Conservation (phyloP, 2,797 vertebrate genomes). For the Caiman crocodilus region DNA sequence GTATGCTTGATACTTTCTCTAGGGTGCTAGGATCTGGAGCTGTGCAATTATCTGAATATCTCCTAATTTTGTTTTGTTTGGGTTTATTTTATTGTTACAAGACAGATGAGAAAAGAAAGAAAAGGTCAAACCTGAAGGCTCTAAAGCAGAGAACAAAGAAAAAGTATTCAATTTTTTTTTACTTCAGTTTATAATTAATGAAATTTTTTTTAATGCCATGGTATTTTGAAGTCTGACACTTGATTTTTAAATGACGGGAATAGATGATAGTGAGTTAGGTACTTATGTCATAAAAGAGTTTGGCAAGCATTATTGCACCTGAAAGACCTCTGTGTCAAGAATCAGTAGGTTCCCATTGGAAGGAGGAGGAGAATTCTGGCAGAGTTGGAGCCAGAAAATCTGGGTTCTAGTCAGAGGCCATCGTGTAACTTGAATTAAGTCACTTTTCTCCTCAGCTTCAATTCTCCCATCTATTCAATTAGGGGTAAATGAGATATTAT, state of each 20-base stretch:
- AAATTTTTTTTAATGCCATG: not conserved
- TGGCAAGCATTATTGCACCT: not conserved
- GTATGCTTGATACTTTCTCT: not conserved
- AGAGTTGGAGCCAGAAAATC: not conserved
- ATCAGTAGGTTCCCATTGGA: not conserved
- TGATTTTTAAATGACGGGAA: not conserved
- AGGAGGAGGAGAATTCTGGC: not conserved
- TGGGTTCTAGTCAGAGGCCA: not conserved
- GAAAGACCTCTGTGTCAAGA: not conserved
- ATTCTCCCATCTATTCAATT: not conserved
- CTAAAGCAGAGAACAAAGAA: not conserved
- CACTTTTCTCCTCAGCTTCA: not conserved
- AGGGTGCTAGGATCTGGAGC: not conserved
- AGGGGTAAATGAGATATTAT: not conserved
- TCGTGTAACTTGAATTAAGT: too few relatives aligned
- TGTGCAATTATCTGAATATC: not conserved
- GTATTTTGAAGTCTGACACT: not conserved
- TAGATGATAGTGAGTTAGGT: not conserved
- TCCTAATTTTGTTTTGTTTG: not conserved
- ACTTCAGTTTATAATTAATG: not conserved
- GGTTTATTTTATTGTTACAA: not conserved
- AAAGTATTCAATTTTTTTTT: not conserved
- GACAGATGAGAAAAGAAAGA: too few relatives aligned
- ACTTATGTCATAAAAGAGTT: not conserved
- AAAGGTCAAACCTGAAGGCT: not conserved